Conservation (phyloP, 2,797 vertebrate genomes). For the Tenualosa thibaudeaui region DNA sequence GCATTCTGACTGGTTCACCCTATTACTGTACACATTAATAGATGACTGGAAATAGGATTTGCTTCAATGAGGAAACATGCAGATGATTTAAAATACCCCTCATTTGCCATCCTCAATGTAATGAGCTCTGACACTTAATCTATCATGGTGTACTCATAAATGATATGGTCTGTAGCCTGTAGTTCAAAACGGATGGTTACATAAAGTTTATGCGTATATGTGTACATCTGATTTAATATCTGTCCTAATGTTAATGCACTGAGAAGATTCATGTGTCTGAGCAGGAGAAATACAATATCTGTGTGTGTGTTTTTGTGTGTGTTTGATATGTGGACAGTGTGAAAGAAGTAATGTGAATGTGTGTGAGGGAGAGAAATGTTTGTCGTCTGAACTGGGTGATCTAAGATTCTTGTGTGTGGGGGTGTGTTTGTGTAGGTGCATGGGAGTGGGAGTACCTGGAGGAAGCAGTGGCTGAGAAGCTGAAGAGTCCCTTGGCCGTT, state of each 20-base stretch:
- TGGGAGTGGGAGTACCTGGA: constrained; percentile 91
- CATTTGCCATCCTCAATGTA: not conserved
- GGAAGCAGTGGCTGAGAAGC: constrained; percentile 87
- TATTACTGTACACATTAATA: constrained; percentile 12
- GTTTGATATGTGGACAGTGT: too few species aligned
- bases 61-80: constrained; percentile 5
- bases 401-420: constrained; percentile 41
- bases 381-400: not conserved
- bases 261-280: not conserved
- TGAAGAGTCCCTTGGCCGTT: constrained; percentile 85
- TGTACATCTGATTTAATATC: not conserved
- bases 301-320: too few species aligned
- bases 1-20: constrained; percentile 12
- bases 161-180: not conserved
- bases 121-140: constrained; percentile 37
- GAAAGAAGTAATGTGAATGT: not conserved
- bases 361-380: not conserved
- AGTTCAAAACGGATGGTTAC: not conserved
- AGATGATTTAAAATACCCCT: constrained; percentile 5
- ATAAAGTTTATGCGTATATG: not conserved
- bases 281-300: not conserved
- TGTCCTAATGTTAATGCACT: not conserved
- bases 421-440: constrained; percentile 75
- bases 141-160: constrained; percentile 19
- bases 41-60: not conserved